Evolutionary conservation across 2,797 vertebrate genomes (phyloP).

Genomic region (Threskiornis aethiopicus): DNA sequence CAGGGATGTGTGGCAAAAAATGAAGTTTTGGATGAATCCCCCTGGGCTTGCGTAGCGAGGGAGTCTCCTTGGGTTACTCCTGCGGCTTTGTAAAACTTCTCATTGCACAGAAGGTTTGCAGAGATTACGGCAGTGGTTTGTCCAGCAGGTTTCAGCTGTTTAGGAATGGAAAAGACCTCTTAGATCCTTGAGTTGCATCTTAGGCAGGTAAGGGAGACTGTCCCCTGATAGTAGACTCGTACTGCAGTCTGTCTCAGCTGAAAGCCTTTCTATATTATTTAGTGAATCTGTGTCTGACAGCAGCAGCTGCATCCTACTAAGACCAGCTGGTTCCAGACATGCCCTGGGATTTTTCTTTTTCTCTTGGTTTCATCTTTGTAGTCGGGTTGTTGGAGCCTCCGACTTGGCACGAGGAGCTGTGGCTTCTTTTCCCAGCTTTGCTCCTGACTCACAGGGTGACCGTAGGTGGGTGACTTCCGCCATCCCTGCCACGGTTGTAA

Average conservation of each 20-base stretch:
- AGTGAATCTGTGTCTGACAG: slow-evolving; percentile 36
- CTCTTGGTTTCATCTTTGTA: slow-evolving; percentile 29
- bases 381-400: not conserved
- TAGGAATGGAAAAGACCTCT: not conserved
- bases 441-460: not conserved
- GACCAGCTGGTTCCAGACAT: slow-evolving; percentile 50
- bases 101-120: fast-evolving
- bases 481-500: not conserved
- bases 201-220: not conserved
- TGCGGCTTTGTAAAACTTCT: not conserved
- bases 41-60: not conserved
- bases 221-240: not conserved
- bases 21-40: not conserved
- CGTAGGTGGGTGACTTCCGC: not conserved
- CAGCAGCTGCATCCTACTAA: slow-evolving; percentile 30
- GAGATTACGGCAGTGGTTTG: not conserved
- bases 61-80: not conserved
- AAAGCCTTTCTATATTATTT: not conserved
- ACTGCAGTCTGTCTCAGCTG: not conserved
- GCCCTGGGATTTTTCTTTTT: slow-evolving; percentile 46
- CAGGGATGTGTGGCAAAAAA: not conserved
- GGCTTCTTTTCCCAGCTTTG: slow-evolving; percentile 50
- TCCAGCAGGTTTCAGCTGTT: not conserved
- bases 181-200: not conserved
- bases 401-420: slow-evolving; percentile 3